A percentile compares a stretch with the other conserved stretches of the same genome.
phyloP scores from a whole-genome alignment of 2,888 invertebrate species.

The Apotomis capreana region DNA sequence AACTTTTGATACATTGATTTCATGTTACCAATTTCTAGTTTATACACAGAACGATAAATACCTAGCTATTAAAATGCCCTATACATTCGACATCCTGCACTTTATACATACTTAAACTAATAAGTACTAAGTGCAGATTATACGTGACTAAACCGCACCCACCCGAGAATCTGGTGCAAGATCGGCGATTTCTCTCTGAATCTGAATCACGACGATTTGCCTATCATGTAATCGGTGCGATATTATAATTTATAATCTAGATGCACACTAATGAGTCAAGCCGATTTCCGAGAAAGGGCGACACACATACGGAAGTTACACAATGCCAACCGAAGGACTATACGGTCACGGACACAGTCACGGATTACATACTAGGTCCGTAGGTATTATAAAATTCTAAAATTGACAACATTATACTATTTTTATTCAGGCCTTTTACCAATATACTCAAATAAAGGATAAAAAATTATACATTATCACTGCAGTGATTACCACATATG shows the following conservation, averaged over 20 bases:
- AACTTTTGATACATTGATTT: too few relatives aligned
- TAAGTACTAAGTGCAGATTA: not conserved
- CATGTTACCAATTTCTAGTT: too few relatives aligned
- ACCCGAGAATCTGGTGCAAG: conserved; percentile 24
- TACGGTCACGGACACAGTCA: too few relatives aligned
- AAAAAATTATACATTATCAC: too few relatives aligned
- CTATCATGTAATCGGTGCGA: conserved; percentile 18
- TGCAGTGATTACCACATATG: too few relatives aligned
- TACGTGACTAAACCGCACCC: conserved; percentile 13
- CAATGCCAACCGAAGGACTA: too few relatives aligned
- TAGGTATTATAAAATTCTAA: too few relatives aligned
- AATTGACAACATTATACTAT: too few relatives aligned
- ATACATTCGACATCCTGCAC: conserved; percentile 7
- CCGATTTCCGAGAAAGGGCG: not conserved
- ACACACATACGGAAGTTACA: not conserved
- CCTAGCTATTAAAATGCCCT: not conserved
- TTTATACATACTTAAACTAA: not conserved
- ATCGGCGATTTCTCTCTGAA: conserved; percentile 37
- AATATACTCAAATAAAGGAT: too few relatives aligned
- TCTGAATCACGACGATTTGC: conserved; percentile 35
- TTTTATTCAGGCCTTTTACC: too few relatives aligned
- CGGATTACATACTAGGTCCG: too few relatives aligned
- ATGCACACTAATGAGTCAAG: not conserved
- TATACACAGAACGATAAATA: too few relatives aligned
- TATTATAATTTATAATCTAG: not conserved